Evolutionary conservation across 2,888 invertebrate species (phyloP).

Genomic region (Coelinius sp.): DNA sequence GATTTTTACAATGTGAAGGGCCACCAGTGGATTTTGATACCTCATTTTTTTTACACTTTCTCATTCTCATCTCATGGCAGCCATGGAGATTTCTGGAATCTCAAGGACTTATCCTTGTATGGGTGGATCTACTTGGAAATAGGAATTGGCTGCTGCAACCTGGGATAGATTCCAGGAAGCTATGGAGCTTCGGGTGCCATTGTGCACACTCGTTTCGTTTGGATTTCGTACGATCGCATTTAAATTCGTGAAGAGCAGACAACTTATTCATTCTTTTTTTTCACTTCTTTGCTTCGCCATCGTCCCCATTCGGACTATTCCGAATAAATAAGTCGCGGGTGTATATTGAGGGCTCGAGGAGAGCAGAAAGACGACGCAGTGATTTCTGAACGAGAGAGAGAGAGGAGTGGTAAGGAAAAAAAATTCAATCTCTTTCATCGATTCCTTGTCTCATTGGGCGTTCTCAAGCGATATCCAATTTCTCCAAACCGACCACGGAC

Average conservation of each 20-base stretch:
- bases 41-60: background rate
- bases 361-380: background rate
- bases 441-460: slow-evolving; percentile 28
- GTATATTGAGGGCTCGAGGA: background rate
- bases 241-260: slow-evolving; percentile 38
- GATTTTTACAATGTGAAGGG: background rate
- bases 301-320: background rate
- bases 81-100: slow-evolving; percentile 25
- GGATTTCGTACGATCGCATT: slow-evolving; percentile 35
- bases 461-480: slow-evolving; percentile 33
- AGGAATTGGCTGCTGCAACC: slow-evolving; percentile 30
- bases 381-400: slow-evolving; percentile 5
- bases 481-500: slow-evolving; percentile 27
- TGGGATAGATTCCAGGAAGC: slow-evolving; percentile 34
- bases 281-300: background rate
- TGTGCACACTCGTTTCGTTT: slow-evolving; percentile 32
- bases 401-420: background rate
- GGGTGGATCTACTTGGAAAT: slow-evolving; percentile 22
- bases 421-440: slow-evolving; percentile 15
- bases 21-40: slow-evolving; percentile 26
- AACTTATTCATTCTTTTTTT: slow-evolving; percentile 30
- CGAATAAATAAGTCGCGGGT: slow-evolving; percentile 33
- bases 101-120: slow-evolving; percentile 20
- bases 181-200: slow-evolving; percentile 15
- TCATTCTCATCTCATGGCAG: background rate